Evolutionary conservation across 2,888 invertebrate genomes (phyloP).

Genomic region (Phrixothrix hirtus): DNA sequence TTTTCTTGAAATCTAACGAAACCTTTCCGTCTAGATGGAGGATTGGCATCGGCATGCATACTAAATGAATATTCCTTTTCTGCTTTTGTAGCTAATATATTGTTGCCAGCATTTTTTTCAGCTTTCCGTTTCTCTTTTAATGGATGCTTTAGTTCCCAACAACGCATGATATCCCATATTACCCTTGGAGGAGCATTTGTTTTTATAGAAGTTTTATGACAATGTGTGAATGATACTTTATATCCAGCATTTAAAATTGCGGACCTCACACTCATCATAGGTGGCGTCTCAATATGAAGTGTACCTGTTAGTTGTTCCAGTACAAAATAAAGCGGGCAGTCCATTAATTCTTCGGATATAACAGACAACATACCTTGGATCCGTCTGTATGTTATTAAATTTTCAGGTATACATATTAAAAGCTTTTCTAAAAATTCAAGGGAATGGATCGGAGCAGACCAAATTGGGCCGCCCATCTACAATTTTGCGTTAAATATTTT

Average conservation of each 20-base stretch:
- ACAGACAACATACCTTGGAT: conserved; percentile 81
- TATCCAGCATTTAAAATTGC: conserved; percentile 89
- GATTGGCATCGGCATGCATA: conserved; percentile 74
- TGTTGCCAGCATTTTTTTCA: conserved; percentile 58
- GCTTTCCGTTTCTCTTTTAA: conserved; percentile 64
- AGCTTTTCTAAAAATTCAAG: conserved; percentile 73
- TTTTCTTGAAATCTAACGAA: conserved; percentile 84
- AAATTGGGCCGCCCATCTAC: conserved; percentile 91
- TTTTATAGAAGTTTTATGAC: conserved; percentile 84
- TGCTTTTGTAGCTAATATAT: conserved; percentile 63
- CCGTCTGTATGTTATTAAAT: conserved; percentile 72
- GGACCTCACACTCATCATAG: conserved; percentile 77
- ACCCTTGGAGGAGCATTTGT: conserved; percentile 85
- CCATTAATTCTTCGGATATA: conserved; percentile 79
- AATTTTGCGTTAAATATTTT: conserved; percentile 2
- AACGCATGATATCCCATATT: conserved; percentile 90
- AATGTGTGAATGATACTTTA: conserved; percentile 90
- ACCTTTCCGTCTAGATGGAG: conserved; percentile 72
- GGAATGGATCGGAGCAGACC: conserved; percentile 87
- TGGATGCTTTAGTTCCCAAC: conserved; percentile 75
- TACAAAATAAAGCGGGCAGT: conserved; percentile 86
- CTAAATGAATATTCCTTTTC: conserved; percentile 59
- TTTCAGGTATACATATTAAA: conserved; percentile 55
- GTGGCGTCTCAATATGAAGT: conserved; percentile 72
- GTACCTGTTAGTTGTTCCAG: conserved; percentile 76